Conservation (phyloP, 2,888 invertebrate genomes). For the Ptychoptera albimana region DNA sequence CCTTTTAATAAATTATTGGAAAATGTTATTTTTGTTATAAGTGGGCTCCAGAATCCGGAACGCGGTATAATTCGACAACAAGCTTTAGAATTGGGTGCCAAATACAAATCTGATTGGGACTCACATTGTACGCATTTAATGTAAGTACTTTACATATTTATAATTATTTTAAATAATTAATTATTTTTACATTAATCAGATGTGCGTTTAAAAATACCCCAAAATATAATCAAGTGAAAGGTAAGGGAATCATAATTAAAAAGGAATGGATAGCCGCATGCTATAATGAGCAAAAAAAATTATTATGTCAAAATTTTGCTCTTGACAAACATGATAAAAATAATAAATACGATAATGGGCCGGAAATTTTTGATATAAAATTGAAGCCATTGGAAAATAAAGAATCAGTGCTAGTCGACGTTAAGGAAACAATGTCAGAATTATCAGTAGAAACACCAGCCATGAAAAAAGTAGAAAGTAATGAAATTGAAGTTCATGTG, state of each 20-base stretch:
- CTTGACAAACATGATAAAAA: constrained; percentile 17
- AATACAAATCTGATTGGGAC: constrained; percentile 62
- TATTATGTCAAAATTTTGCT: constrained; percentile 28
- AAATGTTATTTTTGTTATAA: constrained; percentile 62
- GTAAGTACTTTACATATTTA: constrained; percentile 35
- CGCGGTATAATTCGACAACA: constrained; percentile 48
- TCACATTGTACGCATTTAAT: constrained; percentile 66
- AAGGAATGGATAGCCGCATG: constrained; percentile 63
- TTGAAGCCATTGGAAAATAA: constrained; percentile 11
- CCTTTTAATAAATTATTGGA: constrained; percentile 43
- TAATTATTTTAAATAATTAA: not conserved
- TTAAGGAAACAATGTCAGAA: not conserved
- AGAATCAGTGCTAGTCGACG: not conserved
- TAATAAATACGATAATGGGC: constrained; percentile 23
- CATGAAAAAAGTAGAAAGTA: constrained; percentile 2
- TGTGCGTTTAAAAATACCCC: constrained; percentile 85
- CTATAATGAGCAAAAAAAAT: constrained; percentile 35
- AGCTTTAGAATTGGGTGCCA: constrained; percentile 64
- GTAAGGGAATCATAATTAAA: constrained; percentile 43
- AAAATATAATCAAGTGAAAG: constrained; percentile 57
- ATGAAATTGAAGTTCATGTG: not conserved
- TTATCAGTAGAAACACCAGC: constrained; percentile 2
- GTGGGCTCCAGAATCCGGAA: constrained; percentile 73
- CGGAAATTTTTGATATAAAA: constrained; percentile 21
- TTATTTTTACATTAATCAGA: constrained; percentile 36